Evolutionary conservation across 2,797 vertebrate species (phyloP), one percentile per base, ranked within the genome.

Genomic region (Spea hammondii): DNA sequence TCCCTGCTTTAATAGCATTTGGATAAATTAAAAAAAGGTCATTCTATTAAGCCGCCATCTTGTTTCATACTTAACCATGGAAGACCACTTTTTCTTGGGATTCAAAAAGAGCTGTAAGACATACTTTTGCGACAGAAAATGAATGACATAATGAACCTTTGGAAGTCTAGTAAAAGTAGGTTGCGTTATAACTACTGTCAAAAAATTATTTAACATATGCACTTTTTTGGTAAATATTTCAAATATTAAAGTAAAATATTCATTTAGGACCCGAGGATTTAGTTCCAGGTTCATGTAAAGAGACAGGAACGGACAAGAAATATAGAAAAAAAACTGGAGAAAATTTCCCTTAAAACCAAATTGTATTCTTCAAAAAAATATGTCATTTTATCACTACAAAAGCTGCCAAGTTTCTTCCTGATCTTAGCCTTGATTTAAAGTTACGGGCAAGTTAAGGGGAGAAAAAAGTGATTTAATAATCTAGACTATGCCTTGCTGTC

Each of bases 401-500:
- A 14, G n/a, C 67, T 77, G 62, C 74, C 69, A 81, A 60, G 32
- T 72, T 8, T 46, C 59, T 46, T 65, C 17, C 68, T 70, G 72
- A 74, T 75, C 67, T 64, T 51, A 80, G 51, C 73, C 67, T 70
- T 76, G 68, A 76, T 80, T 76, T 80, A 76, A 80, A 80, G 79
- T 80, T 80, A 80, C 54, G 67, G 65, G 57, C 57, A 6, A 57
- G 68, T 57, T 71, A 65, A n/a, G 10, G 67, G 65, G 55, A 47
- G 45, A 47, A 66, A 59, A 64, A 81, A 72, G 45, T 81, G 74
- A 77, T 77, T 77, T 62, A 68, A 72, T 62, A 68, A 32, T 65
- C 47, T n/a, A 44, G 5, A 47, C 46, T 48, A 10, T 2, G 64
- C 54, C 59, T 62, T 67, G 62, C 50, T 48, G 53, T 51, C 5